phyloP scores from a whole-genome alignment of 2,888 invertebrate genomes.

The Drosophila paracracens region DNA sequence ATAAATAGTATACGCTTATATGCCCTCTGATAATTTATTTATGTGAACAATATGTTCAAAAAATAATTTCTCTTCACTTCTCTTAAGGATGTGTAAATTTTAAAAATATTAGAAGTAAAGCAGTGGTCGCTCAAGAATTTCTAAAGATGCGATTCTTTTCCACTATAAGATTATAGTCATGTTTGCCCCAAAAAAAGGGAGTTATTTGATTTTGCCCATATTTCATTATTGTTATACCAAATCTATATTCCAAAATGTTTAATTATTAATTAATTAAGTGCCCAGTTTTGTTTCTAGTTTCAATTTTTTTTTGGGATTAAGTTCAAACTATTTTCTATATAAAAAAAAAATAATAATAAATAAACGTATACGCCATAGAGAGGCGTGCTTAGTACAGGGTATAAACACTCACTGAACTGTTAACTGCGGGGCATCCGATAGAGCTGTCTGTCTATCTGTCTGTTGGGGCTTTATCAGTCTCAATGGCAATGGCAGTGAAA shows the following conservation, averaged over 20 bases:
- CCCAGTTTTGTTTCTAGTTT: background rate
- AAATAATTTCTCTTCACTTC: background rate
- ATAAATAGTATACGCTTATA: background rate
- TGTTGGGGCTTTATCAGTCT: constrained; percentile 43
- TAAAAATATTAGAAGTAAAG: background rate
- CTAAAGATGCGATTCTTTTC: background rate
- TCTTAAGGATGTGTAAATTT: background rate
- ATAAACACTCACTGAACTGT: constrained; percentile 45
- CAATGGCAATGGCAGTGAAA: constrained; percentile 34
- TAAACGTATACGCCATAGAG: background rate
- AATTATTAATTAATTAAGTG: background rate
- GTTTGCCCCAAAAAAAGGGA: background rate
- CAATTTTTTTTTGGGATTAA: background rate
- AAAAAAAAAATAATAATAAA: background rate
- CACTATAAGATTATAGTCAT: no score
- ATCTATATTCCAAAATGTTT: background rate
- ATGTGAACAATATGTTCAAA: background rate
- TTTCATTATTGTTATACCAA: background rate
- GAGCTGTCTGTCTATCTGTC: constrained; percentile 21
- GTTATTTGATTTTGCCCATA: no score
- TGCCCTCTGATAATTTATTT: background rate
- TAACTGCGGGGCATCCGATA: constrained; percentile 36
- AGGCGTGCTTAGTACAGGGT: constrained; percentile 14
- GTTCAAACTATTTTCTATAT: background rate
- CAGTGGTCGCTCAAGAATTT: background rate